Percentiles rank a stretch among this genome's conserved stretches.
phyloP scores from a whole-genome alignment of 2,888 invertebrate species.

The Spodoptera littoralis region DNA sequence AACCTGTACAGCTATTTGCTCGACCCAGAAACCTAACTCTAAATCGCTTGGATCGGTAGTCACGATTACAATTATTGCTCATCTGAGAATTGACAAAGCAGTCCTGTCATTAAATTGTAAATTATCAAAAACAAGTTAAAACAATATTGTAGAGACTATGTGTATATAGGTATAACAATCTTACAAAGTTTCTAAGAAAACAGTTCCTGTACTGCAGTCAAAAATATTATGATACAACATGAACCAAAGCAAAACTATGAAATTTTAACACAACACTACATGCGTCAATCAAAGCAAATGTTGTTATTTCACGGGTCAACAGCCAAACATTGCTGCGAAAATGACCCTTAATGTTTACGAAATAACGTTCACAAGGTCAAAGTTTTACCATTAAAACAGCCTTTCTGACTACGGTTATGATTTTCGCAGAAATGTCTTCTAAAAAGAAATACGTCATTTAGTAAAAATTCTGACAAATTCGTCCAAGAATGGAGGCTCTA shows the following conservation, averaged over 20 bases:
- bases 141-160: too few species aligned
- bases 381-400: too few species aligned
- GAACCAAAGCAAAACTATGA: slow-evolving; percentile 18
- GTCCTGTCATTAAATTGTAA: too few species aligned
- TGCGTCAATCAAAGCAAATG: slow-evolving; percentile 18
- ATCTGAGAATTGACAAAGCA: too few species aligned
- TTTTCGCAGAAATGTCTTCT: slow-evolving; percentile 29
- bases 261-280: slow-evolving; percentile 12
- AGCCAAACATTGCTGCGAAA: slow-evolving; percentile 16
- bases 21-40: too few species aligned
- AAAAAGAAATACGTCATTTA: not conserved
- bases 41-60: too few species aligned
- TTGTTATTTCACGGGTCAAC: slow-evolving; percentile 15
- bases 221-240: slow-evolving; percentile 20
- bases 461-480: slow-evolving; percentile 16
- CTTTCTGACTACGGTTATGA: not conserved
- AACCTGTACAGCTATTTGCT: not conserved
- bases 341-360: not conserved
- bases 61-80: too few species aligned
- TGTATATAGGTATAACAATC: too few species aligned
- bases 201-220: slow-evolving; percentile 5
- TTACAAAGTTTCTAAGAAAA: slow-evolving; percentile 18
- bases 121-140: too few species aligned
- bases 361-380: too few species aligned
- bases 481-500: slow-evolving; percentile 2